phyloP scores from a whole-genome alignment of 2,888 invertebrate species.

The Arge pagana region DNA sequence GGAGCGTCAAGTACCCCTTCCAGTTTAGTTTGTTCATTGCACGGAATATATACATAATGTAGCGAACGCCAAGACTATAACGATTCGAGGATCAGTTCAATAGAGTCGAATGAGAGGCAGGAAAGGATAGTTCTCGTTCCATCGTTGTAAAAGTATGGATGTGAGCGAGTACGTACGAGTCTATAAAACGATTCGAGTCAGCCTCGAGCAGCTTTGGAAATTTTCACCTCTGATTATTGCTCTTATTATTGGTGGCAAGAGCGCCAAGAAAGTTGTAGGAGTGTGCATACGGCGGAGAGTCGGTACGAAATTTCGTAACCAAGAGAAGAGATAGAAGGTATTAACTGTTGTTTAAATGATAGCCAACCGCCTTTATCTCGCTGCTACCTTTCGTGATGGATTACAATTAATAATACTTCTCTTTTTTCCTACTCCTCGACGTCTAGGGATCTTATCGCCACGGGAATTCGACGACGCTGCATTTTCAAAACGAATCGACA shows the following conservation, averaged over 20 bases:
- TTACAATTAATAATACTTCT: constrained; percentile 24
- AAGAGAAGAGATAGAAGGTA: constrained; percentile 18
- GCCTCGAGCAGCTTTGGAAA: not conserved
- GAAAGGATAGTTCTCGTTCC: too few species aligned
- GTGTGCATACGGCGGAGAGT: constrained; percentile 12
- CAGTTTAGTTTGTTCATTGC: too few species aligned
- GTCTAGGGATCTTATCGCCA: too few species aligned
- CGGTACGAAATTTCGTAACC: constrained; percentile 29
- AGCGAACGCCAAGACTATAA: too few species aligned
- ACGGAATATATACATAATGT: too few species aligned
- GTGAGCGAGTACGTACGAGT: constrained; percentile 11
- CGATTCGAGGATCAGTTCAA: too few species aligned
- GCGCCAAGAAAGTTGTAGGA: constrained; percentile 26
- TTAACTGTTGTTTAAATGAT: constrained; percentile 25
- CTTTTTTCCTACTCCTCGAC: too few species aligned
- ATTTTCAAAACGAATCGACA: constrained; percentile 2
- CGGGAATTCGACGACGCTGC: constrained; percentile 1
- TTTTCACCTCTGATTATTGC: too few species aligned
- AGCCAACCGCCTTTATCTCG: constrained; percentile 14
- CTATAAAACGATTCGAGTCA: constrained; percentile 17
- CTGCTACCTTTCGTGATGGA: constrained; percentile 18
- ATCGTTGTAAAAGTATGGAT: too few species aligned
- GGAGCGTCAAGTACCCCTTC: too few species aligned
- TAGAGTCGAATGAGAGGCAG: too few species aligned
- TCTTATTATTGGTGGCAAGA: constrained; percentile 12